Percentiles rank a stretch among this genome's conserved stretches.
These are phyloP conservation scores for Zaprionus camerounensis DNA, from an alignment of 1,140 invertebrate species.

Conservation along the genomic window DNA sequence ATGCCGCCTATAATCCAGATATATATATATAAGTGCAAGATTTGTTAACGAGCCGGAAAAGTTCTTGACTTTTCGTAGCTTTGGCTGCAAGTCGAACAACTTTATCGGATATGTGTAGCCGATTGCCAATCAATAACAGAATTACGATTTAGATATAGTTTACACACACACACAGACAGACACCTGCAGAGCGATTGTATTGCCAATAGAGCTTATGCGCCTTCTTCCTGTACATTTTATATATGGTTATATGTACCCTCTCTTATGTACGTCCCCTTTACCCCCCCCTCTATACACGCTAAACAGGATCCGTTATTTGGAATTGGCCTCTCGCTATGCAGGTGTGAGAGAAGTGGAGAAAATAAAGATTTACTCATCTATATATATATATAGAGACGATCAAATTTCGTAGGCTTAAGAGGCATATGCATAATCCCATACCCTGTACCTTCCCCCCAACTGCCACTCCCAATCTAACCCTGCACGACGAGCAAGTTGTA, in stretches of 20 bases:
- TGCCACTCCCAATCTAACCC: no score
- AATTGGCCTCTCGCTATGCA: constrained; percentile 61
- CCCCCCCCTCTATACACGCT: constrained; percentile 5
- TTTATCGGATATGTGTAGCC: constrained; percentile 16
- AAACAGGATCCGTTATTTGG: constrained; percentile 8
- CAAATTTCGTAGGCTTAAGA: constrained; percentile 74
- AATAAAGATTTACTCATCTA: constrained; percentile 41
- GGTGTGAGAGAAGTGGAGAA: constrained; percentile 25
- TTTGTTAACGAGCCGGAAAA: constrained; percentile 32
- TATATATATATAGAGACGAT: constrained; percentile 62
- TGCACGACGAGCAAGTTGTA: constrained; percentile 61
- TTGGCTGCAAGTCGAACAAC: constrained; percentile 28
- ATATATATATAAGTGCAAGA: constrained; percentile 31
- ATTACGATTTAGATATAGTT: constrained; percentile 29
- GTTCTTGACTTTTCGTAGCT: constrained; percentile 21
- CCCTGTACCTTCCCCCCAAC: neutral
- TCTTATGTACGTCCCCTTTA: constrained; percentile 7
- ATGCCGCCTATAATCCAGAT: constrained; percentile 50
- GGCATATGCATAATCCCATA: constrained; percentile 53
- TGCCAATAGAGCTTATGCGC: constrained; percentile 22
- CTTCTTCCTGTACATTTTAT: constrained; percentile 73
- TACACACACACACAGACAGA: neutral
- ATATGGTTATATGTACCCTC: constrained; percentile 49
- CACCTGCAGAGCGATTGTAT: constrained; percentile 62
- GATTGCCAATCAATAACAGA: constrained; percentile 44